Base-by-base conservation (phyloP, 2,888 invertebrate genomes). In the Cabera pusaria region DNA sequence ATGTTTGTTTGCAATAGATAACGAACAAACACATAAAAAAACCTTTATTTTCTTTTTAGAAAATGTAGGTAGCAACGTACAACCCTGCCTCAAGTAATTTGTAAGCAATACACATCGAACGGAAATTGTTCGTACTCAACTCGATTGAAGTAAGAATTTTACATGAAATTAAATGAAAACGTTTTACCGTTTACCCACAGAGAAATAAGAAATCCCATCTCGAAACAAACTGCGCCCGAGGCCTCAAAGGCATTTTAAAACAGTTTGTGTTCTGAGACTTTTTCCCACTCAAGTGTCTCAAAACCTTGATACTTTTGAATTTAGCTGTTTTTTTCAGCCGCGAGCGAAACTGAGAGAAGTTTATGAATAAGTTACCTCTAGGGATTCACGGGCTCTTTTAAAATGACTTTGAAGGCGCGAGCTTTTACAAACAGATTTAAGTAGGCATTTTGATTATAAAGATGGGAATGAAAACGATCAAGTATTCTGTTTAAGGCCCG, bases 311-410 rank as follows among this genome's bases (percentile, higher is more conserved):
- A 44, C 36, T 29, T 37, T 20, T 36, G 29, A 41, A 41, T 48
- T 38, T 25, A 26, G 26, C 20, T 24, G 26, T 33, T 33, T 37
- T 27, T 26, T 26, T 22, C 36, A 27, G 41, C 36, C 32, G 16
- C 36, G 21, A 40, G 32, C 31, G 26, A 35, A 24, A 26, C 22
- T 18, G 25, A 34, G 14, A 44, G 26, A 38, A 38, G 40, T 52
- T 49, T 45, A 43, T 49, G 49, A 52, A 49, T 49, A 49, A 49
- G 43, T 49, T 37, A 52, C 38, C 10, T 31, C 28, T 28, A 12
- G 28, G 36, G 42, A 31, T 29, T 20, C 43, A 38, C 16, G 29
- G 23, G 11, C 31, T 22, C 22, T 7, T 34, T 42, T 34, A 28
- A 41, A 49, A 46, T 19, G 35, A 36, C 40, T 31, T 37, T 34